These are phyloP conservation scores for Cherax destructor DNA, from an alignment of 1,140 invertebrate species.

Conservation along the genomic window DNA sequence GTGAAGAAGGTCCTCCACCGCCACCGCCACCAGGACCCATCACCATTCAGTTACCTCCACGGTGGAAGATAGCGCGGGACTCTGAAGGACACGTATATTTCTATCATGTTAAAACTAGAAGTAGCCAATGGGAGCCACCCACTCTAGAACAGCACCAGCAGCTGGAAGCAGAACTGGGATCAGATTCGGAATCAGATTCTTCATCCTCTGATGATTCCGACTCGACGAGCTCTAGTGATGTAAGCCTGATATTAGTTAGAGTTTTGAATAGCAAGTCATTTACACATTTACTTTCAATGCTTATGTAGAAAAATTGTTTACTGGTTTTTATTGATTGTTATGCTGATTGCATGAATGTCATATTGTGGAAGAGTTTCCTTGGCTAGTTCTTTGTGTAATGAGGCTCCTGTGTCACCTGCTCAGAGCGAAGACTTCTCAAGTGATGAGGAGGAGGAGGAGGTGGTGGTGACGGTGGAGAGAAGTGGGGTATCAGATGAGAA, in stretches of 20 bases:
- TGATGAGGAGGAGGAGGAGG: slow-evolving; percentile 72
- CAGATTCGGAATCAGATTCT: slow-evolving; percentile 69
- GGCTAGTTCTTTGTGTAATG: slow-evolving; percentile 54
- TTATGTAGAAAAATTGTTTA: slow-evolving; percentile 46
- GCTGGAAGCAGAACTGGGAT: slow-evolving; percentile 39
- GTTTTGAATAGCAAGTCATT: slow-evolving; percentile 9
- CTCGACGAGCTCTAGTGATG: slow-evolving; percentile 67
- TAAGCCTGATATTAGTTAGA: slow-evolving; percentile 31
- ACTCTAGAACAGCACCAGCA: slow-evolving; percentile 50
- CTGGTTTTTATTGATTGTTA: slow-evolving; percentile 46
- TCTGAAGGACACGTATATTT: slow-evolving; percentile 90
- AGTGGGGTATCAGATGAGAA: slow-evolving; percentile 75
- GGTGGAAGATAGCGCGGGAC: slow-evolving; percentile 91
- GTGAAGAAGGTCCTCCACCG: slow-evolving; percentile 73
- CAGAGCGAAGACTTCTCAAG: slow-evolving; percentile 72
- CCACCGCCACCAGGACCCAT: slow-evolving; percentile 75
- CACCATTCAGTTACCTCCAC: slow-evolving; percentile 84
- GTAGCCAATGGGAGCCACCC: slow-evolving; percentile 93
- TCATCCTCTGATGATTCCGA: slow-evolving; percentile 66
- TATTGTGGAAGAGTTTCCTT: slow-evolving; percentile 65
- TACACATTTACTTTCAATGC: slow-evolving; percentile 29
- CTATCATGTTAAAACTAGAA: slow-evolving; percentile 89
- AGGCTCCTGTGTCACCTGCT: slow-evolving; percentile 51
- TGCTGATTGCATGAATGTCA: slow-evolving; percentile 60
- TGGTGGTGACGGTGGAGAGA: slow-evolving; percentile 75